These are phyloP conservation scores for Phoxinus phoxinus DNA, from an alignment of 2,113 vertebrate species.

Conservation along the genomic window DNA sequence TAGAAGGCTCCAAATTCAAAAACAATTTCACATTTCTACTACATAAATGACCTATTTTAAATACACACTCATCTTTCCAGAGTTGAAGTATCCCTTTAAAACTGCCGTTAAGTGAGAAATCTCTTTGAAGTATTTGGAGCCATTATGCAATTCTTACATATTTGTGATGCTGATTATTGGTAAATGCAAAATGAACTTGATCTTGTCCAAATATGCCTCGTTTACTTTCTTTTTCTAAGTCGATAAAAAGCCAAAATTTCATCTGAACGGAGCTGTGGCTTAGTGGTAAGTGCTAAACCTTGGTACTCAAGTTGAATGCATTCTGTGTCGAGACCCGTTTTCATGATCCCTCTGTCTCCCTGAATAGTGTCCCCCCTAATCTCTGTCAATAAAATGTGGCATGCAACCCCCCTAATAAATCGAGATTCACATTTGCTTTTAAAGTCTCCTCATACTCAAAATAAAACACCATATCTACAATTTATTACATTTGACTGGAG, in stretches of 20 bases:
- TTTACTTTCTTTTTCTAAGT: not conserved
- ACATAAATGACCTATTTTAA: too few relatives aligned
- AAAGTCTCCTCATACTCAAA: not conserved
- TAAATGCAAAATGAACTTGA: not conserved
- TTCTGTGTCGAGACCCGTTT: not conserved
- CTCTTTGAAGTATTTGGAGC: not conserved
- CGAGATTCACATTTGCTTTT: not conserved
- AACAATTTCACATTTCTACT: too few relatives aligned
- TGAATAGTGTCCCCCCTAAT: constrained; percentile 2
- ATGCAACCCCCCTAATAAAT: not conserved
- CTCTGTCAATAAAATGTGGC: not conserved
- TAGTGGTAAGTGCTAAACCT: not conserved
- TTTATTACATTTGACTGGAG: constrained; percentile 2
- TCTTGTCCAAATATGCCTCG: not conserved
- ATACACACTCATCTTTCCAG: too few relatives aligned
- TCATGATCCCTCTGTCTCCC: not conserved
- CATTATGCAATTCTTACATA: not conserved
- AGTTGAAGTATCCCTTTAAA: too few relatives aligned
- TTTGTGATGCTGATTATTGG: not conserved
- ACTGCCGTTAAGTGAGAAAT: too few relatives aligned
- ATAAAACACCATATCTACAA: constrained; percentile 6
- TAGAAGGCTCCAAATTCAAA: too few relatives aligned
- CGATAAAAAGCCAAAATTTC: not conserved
- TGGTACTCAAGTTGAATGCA: not conserved
- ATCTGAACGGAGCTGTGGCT: not conserved